Evolutionary conservation across 2,888 invertebrate species (phyloP).

Genomic region (Pyrgus malvae): DNA sequence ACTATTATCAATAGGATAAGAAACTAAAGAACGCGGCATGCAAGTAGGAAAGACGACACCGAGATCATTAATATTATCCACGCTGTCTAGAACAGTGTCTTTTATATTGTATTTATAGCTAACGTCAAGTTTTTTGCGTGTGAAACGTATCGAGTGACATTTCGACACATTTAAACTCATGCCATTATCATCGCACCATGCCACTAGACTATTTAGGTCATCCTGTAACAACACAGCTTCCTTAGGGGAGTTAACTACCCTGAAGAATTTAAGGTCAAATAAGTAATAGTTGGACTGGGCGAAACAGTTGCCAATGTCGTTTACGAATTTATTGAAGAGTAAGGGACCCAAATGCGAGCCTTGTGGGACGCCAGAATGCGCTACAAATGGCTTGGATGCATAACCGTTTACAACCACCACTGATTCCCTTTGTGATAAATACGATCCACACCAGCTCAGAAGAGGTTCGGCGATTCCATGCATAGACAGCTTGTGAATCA

Average conservation of each 20-base stretch:
- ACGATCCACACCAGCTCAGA: neutral
- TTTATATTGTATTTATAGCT: neutral
- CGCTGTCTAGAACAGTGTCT: neutral
- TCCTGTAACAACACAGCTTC: neutral
- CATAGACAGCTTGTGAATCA: neutral
- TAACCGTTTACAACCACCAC: neutral
- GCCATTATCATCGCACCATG: conserved; percentile 1
- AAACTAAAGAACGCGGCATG: too few relatives aligned
- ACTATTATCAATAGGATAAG: too few relatives aligned
- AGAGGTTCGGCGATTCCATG: neutral
- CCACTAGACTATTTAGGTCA: neutral
- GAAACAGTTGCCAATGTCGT: neutral
- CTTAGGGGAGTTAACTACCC: neutral
- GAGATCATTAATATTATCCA: neutral
- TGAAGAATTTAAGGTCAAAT: neutral
- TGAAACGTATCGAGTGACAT: neutral
- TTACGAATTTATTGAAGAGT: neutral
- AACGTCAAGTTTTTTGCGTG: neutral
- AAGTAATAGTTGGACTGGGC: neutral
- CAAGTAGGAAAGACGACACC: neutral
- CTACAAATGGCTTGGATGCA: neutral
- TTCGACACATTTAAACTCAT: neutral
- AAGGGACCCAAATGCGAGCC: conserved; percentile 1
- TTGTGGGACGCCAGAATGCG: neutral
- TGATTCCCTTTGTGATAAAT: neutral